Percentiles rank a stretch among this genome's conserved stretches.
phyloP scores from a whole-genome alignment of 2,797 vertebrate species.

The Cirrhinus molitorella region DNA sequence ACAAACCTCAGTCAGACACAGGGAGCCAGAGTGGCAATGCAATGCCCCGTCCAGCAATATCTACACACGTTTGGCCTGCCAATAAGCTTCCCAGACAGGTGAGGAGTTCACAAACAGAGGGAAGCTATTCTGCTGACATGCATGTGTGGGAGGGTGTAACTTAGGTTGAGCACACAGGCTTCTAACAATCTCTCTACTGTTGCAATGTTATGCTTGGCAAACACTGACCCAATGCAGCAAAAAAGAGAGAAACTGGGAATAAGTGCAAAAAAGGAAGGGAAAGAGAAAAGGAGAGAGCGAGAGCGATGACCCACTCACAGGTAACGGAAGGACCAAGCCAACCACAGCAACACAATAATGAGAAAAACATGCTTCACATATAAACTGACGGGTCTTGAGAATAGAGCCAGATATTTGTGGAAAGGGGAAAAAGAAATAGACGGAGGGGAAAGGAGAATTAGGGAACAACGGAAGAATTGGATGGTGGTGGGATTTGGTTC shows the following conservation, averaged over 20 bases:
- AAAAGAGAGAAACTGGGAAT: constrained; percentile 69
- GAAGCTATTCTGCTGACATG: constrained; percentile 52
- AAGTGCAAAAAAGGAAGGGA: constrained; percentile 32
- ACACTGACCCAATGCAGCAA: constrained; percentile 62
- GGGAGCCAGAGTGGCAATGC: neutral
- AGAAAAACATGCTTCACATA: constrained; percentile 36
- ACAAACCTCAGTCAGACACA: neutral
- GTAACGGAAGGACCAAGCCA: constrained; percentile 65
- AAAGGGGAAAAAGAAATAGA: constrained; percentile 55
- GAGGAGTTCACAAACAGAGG: constrained; percentile 60
- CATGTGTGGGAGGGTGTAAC: constrained; percentile 30
- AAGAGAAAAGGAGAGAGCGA: constrained; percentile 30
- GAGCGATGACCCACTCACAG: constrained; percentile 57
- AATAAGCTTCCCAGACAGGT: constrained; percentile 62
- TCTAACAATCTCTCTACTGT: constrained; percentile 75
- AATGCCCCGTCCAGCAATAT: constrained; percentile 45
- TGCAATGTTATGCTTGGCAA: constrained; percentile 77
- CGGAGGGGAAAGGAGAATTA: constrained; percentile 51
- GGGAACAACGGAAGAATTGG: constrained; percentile 37
- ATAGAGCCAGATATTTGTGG: constrained; percentile 55
- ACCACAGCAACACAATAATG: constrained; percentile 54
- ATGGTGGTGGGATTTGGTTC: constrained; percentile 63
- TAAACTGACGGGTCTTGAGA: constrained; percentile 34
- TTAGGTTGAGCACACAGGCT: constrained; percentile 63
- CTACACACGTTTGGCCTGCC: constrained; percentile 45